phyloP scores from a whole-genome alignment of 2,113 vertebrate genomes.

The Ranitomeya variabilis region DNA sequence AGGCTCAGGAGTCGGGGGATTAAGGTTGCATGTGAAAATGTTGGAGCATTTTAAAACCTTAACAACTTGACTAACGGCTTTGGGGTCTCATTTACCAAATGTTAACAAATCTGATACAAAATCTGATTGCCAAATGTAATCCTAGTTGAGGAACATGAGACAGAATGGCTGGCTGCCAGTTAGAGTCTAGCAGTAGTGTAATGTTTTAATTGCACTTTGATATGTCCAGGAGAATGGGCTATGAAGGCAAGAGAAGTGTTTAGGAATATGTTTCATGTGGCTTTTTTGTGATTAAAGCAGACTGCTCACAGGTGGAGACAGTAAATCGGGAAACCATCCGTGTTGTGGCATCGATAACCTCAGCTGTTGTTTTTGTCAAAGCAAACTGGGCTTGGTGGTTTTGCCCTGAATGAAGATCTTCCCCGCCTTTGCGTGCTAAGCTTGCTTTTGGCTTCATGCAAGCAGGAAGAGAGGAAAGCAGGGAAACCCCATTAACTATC shows the following conservation, averaged over 20 bases:
- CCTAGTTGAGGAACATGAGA: slow-evolving; percentile 55
- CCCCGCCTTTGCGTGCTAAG: slow-evolving; percentile 63
- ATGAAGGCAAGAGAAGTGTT: slow-evolving; percentile 27
- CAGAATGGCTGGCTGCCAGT: slow-evolving; percentile 48
- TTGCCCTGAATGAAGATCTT: slow-evolving; percentile 24
- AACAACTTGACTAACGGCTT: slow-evolving; percentile 37
- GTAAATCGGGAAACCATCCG: slow-evolving; percentile 65
- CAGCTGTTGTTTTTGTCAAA: slow-evolving; percentile 65
- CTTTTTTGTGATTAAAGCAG: slow-evolving; percentile 61
- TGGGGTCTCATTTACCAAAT: slow-evolving; percentile 41
- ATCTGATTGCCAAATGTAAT: slow-evolving; percentile 54
- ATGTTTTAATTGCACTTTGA: slow-evolving; percentile 58
- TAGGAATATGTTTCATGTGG: slow-evolving; percentile 18
- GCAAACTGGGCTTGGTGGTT: slow-evolving; percentile 51
- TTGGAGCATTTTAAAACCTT: slow-evolving; percentile 54
- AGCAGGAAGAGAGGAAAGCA: slow-evolving; percentile 69
- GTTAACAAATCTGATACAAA: slow-evolving; percentile 57
- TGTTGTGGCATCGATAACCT: slow-evolving; percentile 67
- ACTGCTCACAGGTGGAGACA: slow-evolving; percentile 60
- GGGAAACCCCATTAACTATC: slow-evolving; percentile 69
- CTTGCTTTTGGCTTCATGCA: slow-evolving; percentile 63
- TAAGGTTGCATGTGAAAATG: slow-evolving; percentile 56
- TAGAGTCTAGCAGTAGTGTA: slow-evolving; percentile 44
- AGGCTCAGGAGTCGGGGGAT: slow-evolving; percentile 54
- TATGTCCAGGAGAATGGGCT: slow-evolving; percentile 56